Percentiles rank a stretch among this genome's conserved stretches.
Evolutionary conservation across 2,888 invertebrate species (phyloP).

Genomic region (Drosophila ochracea): DNA sequence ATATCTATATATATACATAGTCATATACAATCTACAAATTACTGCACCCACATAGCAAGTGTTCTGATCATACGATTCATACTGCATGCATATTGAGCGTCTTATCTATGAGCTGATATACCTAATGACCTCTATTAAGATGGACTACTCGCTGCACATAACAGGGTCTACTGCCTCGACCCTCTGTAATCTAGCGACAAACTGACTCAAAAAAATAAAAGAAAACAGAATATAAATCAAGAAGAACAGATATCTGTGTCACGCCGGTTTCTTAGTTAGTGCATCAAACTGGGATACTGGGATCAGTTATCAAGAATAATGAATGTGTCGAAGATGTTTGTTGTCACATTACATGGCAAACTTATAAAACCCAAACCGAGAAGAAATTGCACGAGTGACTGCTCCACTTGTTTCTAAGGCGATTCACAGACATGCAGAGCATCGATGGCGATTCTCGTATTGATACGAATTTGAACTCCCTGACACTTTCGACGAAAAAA

Average conservation of each 20-base stretch:
- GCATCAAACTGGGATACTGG: background rate
- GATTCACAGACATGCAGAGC: constrained; percentile 18
- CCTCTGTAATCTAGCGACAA: constrained; percentile 44
- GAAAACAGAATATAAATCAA: background rate
- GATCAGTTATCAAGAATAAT: background rate
- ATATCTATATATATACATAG: too few relatives aligned
- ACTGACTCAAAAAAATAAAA: constrained; percentile 1
- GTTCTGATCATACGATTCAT: constrained; percentile 28
- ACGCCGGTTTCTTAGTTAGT: background rate
- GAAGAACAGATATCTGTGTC: background rate
- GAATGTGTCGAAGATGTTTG: background rate
- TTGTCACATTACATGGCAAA: too few relatives aligned
- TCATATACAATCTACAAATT: background rate
- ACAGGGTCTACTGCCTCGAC: constrained; percentile 44
- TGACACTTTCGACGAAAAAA: constrained; percentile 50
- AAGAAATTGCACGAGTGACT: constrained; percentile 19
- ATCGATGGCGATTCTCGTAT: constrained; percentile 28
- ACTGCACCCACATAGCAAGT: constrained; percentile 43
- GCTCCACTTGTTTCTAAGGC: constrained; percentile 43
- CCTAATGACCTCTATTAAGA: constrained; percentile 44
- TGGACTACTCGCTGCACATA: constrained; percentile 4
- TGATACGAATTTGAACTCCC: constrained; percentile 72
- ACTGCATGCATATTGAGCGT: background rate
- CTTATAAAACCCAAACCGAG: background rate
- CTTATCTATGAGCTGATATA: constrained; percentile 38